phyloP scores from a whole-genome alignment of 35 echinoderm and acorn worm genomes.

The Hemicentrotus pulcherrimus region DNA sequence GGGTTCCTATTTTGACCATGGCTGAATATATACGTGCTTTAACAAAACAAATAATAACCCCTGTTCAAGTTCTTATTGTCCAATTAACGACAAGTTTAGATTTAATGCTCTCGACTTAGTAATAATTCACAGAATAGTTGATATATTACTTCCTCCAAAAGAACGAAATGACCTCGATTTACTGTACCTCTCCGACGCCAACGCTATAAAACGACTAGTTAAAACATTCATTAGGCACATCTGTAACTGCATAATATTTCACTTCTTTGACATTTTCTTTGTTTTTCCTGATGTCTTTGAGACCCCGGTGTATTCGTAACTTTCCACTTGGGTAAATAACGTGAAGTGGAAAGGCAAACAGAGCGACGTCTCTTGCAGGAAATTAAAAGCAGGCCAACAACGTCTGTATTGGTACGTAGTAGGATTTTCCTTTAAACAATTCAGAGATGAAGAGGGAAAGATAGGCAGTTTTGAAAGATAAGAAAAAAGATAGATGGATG shows the following conservation, averaged over 20 bases:
- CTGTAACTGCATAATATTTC: neutral
- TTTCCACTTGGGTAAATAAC: neutral
- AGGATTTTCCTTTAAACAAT: neutral
- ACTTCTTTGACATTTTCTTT: neutral
- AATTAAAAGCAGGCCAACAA: neutral
- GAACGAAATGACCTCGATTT: neutral
- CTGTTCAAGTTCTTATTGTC: neutral
- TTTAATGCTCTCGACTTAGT: neutral
- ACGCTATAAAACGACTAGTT: neutral
- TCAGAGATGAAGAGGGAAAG: neutral
- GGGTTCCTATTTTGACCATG: too few species aligned
- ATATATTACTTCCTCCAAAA: neutral
- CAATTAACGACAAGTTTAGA: too few species aligned
- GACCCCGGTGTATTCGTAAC: neutral
- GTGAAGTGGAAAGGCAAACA: conserved; percentile 3
- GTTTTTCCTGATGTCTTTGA: neutral
- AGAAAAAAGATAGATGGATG: neutral
- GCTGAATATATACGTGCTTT: too few species aligned
- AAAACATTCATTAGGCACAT: neutral
- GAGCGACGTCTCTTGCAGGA: neutral
- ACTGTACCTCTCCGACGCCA: neutral
- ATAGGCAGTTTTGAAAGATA: too few species aligned
- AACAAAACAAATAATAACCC: neutral
- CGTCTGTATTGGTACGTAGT: neutral
- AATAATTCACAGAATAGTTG: neutral